Conservation (phyloP, 2,888 invertebrate genomes). For the Parnassius mnemosyne region DNA sequence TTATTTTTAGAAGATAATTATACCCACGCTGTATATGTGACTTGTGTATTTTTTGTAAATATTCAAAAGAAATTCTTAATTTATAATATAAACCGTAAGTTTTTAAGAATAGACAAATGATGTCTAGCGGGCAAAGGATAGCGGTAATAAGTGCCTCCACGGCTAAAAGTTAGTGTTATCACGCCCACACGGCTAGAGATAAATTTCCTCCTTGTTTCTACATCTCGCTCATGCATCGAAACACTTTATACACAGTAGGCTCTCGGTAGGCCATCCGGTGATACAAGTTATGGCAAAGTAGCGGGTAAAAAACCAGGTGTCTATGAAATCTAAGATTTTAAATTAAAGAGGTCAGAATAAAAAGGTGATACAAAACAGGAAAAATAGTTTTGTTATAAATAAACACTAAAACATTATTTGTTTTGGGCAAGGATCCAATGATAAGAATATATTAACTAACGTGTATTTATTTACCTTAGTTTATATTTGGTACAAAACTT, state of each 20-base stretch:
- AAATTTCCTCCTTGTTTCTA: constrained; percentile 74
- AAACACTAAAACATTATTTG: too few relatives aligned
- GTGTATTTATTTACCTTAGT: too few relatives aligned
- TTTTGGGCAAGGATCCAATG: too few relatives aligned
- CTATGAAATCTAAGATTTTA: too few relatives aligned
- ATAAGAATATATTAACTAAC: too few relatives aligned
- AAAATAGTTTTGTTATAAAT: too few relatives aligned
- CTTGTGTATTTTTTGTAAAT: not conserved
- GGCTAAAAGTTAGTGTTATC: constrained; percentile 37
- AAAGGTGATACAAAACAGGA: too few relatives aligned
- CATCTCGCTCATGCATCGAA: constrained; percentile 70
- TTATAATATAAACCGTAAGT: constrained; percentile 6
- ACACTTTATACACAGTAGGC: constrained; percentile 74
- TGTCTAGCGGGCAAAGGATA: constrained; percentile 31
- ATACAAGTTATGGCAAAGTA: constrained; percentile 37
- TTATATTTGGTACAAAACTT: too few relatives aligned
- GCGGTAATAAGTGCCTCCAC: constrained; percentile 14
- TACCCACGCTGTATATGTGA: too few relatives aligned
- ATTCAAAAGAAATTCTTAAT: not conserved
- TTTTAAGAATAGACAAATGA: constrained; percentile 20
- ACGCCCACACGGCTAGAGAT: constrained; percentile 62
- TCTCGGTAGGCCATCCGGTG: constrained; percentile 50
- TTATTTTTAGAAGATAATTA: too few relatives aligned
- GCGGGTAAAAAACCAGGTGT: not conserved
- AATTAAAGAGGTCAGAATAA: too few relatives aligned